Conservation (phyloP, 2,888 invertebrate species). For the Scotopteryx bipunctaria region DNA sequence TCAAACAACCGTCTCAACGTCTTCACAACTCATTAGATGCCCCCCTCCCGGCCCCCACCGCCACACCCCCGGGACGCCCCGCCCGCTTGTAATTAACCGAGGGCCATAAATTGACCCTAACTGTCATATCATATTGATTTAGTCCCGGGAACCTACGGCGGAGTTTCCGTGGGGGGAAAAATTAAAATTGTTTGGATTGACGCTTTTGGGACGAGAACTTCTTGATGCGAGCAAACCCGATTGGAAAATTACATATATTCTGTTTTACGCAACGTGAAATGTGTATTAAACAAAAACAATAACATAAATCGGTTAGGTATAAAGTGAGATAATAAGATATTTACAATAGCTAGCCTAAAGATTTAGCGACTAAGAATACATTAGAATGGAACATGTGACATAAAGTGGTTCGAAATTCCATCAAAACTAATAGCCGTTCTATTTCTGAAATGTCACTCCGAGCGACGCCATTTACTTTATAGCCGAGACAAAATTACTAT, state of each 20-base stretch:
- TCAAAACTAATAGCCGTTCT: constrained; percentile 15
- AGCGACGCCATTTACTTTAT: constrained; percentile 19
- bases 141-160: constrained; percentile 68
- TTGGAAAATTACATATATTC: constrained; percentile 10
- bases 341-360: too few species aligned
- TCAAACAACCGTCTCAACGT: constrained; percentile 50
- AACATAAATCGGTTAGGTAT: not conserved
- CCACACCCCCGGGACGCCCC: constrained; percentile 49
- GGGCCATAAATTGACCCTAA: constrained; percentile 83
- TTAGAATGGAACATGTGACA: not conserved
- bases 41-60: constrained; percentile 33
- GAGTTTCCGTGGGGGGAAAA: constrained; percentile 59
- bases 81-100: constrained; percentile 81
- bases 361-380: constrained; percentile 9
- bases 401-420: constrained; percentile 11
- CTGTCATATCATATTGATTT: constrained; percentile 84
- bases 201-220: constrained; percentile 47
- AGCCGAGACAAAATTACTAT: constrained; percentile 18
- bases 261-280: not conserved
- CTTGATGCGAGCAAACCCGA: constrained; percentile 20
- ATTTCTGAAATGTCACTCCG: constrained; percentile 15
- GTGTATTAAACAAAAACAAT: too few species aligned
- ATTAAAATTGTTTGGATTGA: constrained; percentile 56
- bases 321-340: too few species aligned
- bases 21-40: constrained; percentile 80